Evolutionary conservation across 2,888 invertebrate species (phyloP).

Genomic region (Clusia tigrina): DNA sequence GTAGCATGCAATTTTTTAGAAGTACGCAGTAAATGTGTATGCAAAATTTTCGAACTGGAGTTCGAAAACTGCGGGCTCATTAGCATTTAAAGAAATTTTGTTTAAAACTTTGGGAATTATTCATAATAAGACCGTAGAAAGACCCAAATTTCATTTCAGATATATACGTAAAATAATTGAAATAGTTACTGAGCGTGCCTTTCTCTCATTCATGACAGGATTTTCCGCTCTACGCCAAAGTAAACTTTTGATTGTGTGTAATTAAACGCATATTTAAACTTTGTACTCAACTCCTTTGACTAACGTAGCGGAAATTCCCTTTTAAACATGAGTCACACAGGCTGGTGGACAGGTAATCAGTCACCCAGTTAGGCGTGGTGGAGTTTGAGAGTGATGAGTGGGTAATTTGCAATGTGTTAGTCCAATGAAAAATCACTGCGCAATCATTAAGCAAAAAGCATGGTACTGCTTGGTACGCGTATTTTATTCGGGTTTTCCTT

Average conservation of each 20-base stretch:
- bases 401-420: conserved; percentile 34
- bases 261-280: conserved; percentile 50
- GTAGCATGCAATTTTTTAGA: no score
- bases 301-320: neutral
- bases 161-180: neutral
- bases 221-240: neutral
- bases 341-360: no score
- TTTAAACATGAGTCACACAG: no score
- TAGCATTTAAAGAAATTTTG: no score
- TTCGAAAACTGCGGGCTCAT: no score
- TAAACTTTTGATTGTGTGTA: conserved; percentile 22
- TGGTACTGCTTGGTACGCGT: conserved; percentile 36
- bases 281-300: conserved; percentile 21
- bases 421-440: conserved; percentile 33
- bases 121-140: no score
- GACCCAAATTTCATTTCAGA: neutral
- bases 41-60: no score
- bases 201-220: neutral
- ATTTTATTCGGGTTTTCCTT: neutral
- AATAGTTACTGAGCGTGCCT: neutral
- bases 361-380: no score
- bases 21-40: no score
- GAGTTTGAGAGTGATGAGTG: neutral
- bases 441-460: conserved; percentile 35
- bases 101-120: no score